A percentile compares a stretch with the other conserved stretches of the same genome.
These are phyloP conservation scores for Zaprionus nigranus DNA, from an alignment of 1,140 invertebrate species.

Conservation along the genomic window DNA sequence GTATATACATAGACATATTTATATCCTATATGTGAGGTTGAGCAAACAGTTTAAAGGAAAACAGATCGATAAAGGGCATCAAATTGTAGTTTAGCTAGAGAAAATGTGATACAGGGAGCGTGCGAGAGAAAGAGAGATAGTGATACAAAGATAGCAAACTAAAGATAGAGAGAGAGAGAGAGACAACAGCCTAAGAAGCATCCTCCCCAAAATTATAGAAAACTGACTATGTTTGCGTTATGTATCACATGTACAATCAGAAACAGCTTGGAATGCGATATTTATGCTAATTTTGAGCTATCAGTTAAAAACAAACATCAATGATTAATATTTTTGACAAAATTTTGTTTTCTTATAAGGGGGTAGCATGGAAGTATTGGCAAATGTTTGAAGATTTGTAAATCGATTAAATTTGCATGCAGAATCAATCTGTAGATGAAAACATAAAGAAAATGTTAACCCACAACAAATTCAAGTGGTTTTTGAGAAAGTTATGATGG, in stretches of 20 bases:
- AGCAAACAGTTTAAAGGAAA: not conserved
- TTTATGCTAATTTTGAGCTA: not conserved
- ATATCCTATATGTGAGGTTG: not conserved
- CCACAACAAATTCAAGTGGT: not conserved
- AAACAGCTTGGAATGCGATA: not conserved
- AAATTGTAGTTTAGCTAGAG: not conserved
- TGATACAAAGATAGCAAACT: not conserved
- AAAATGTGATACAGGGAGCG: not conserved
- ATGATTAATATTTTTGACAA: not conserved
- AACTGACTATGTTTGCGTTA: not conserved
- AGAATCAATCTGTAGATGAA: not conserved
- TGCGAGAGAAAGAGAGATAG: no score
- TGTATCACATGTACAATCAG: not conserved
- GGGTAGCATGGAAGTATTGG: not conserved
- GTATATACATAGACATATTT: not conserved
- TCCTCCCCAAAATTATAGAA: not conserved
- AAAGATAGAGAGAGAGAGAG: no score
- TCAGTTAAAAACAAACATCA: not conserved
- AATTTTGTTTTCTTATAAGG: not conserved
- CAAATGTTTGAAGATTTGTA: not conserved
- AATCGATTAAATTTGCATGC: not conserved
- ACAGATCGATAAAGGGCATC: not conserved
- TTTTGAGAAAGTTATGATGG: not conserved
- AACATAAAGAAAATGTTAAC: not conserved
- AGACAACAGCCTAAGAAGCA: not conserved